Evolutionary conservation across 2,113 vertebrate species (phyloP).

Genomic region (Paraplagusia blochii): DNA sequence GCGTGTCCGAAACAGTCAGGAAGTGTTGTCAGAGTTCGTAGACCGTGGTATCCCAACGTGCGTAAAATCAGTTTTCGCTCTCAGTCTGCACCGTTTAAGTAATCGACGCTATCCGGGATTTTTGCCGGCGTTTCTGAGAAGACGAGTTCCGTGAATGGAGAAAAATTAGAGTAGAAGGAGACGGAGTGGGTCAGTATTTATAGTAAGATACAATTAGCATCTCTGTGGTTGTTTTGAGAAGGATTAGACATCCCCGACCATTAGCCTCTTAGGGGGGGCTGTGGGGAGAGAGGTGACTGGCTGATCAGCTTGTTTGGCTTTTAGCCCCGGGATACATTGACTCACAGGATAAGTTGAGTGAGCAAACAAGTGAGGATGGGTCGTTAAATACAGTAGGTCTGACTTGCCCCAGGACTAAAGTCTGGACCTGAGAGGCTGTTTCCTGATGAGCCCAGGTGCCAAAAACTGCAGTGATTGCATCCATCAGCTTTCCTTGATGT

Average conservation of each 20-base stretch:
- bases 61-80: conserved; percentile 10
- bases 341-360: conserved; percentile 51
- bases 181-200: conserved; percentile 75
- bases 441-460: not conserved
- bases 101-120: conserved; percentile 28
- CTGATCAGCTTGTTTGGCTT: conserved; percentile 78
- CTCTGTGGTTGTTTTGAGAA: conserved; percentile 77
- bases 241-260: conserved; percentile 73
- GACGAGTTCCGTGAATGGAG: not conserved
- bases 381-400: conserved; percentile 45
- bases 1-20: not conserved
- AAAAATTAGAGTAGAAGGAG: conserved; percentile 64
- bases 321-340: conserved; percentile 66
- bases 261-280: conserved; percentile 74
- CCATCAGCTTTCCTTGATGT: too few relatives aligned
- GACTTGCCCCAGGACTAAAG: conserved; percentile 27
- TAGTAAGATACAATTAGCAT: conserved; percentile 78
- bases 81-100: conserved; percentile 20
- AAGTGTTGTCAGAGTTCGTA: conserved; percentile 4
- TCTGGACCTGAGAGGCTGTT: conserved; percentile 5
- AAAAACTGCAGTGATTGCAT: not conserved
- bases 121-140: conserved; percentile 20
- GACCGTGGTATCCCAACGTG: conserved; percentile 13
- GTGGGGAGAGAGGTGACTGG: conserved; percentile 70
- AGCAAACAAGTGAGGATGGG: conserved; percentile 59